phyloP scores from a whole-genome alignment of 2,888 invertebrate genomes.

The Euzophera pinguis region DNA sequence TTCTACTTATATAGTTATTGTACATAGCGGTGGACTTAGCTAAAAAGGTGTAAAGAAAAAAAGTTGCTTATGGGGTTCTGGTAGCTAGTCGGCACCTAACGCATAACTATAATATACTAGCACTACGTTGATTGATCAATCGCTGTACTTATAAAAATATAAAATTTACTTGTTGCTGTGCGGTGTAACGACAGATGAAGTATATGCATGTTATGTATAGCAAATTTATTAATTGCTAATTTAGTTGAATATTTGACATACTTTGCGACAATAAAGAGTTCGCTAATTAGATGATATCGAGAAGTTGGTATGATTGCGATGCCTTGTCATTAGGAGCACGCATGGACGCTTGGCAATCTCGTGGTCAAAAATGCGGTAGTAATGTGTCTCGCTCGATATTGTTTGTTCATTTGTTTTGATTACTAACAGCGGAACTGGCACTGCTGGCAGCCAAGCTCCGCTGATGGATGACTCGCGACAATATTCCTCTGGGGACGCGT shows the following conservation, averaged over 20 bases:
- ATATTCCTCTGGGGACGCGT: conserved; percentile 69
- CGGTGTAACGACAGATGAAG: too few relatives aligned
- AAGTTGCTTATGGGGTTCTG: too few relatives aligned
- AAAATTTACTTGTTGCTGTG: too few relatives aligned
- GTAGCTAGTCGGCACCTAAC: too few relatives aligned
- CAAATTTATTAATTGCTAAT: background rate
- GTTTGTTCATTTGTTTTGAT: conserved; percentile 59
- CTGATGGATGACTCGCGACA: conserved; percentile 72
- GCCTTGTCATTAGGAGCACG: background rate
- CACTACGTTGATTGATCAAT: too few relatives aligned
- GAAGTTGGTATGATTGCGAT: conserved; percentile 1
- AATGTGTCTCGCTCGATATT: conserved; percentile 37
- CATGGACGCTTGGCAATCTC: background rate
- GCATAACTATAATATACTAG: too few relatives aligned
- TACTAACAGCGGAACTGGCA: conserved; percentile 36
- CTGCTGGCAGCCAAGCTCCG: conserved; percentile 30
- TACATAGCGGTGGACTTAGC: too few relatives aligned
- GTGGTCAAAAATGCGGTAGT: background rate
- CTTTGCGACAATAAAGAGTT: background rate
- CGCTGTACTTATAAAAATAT: too few relatives aligned
- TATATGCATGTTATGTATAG: background rate
- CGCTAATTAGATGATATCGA: background rate
- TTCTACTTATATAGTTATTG: too few relatives aligned
- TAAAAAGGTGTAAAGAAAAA: too few relatives aligned
- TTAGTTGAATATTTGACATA: background rate